These are phyloP conservation scores for Xestia sexstrigata DNA, from an alignment of 2,888 invertebrate species.

Conservation along the genomic window DNA sequence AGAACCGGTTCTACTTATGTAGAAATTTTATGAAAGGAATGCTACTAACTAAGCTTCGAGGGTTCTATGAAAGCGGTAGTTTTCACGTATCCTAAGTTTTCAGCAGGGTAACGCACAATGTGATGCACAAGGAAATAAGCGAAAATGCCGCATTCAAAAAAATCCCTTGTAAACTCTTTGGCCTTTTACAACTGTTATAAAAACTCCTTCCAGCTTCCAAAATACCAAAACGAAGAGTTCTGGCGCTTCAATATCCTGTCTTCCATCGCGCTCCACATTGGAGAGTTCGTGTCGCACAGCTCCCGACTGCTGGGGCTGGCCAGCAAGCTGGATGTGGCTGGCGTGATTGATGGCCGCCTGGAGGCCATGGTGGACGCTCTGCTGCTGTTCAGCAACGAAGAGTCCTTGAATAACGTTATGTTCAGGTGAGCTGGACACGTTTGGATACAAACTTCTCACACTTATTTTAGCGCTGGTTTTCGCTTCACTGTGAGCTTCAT, in stretches of 20 bases:
- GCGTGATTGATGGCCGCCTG: slow-evolving; percentile 75
- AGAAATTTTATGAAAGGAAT: too few relatives aligned
- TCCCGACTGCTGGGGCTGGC: slow-evolving; percentile 85
- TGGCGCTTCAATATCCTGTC: slow-evolving; percentile 88
- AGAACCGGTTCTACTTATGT: background rate
- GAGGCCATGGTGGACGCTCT: slow-evolving; percentile 84
- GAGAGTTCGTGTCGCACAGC: slow-evolving; percentile 80
- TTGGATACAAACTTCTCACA: background rate
- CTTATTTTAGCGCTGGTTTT: background rate
- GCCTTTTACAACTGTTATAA: background rate
- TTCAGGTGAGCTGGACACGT: slow-evolving; percentile 78
- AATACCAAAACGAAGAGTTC: slow-evolving; percentile 84
- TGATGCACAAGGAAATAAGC: background rate
- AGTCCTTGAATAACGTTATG: slow-evolving; percentile 83
- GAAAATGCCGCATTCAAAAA: background rate
- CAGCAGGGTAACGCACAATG: background rate
- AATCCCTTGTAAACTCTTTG: background rate
- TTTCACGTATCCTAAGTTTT: background rate
- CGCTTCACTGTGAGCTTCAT: background rate
- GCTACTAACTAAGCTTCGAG: too few relatives aligned
- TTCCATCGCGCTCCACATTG: slow-evolving; percentile 82
- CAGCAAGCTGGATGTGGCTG: slow-evolving; percentile 82
- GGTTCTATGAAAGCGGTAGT: background rate
- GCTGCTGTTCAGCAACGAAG: slow-evolving; percentile 85
- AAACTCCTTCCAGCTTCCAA: slow-evolving; percentile 74